Percentiles rank a stretch among this genome's conserved stretches.
Conservation (phyloP, 2,797 vertebrate genomes). For the Falco columbarius region DNA sequence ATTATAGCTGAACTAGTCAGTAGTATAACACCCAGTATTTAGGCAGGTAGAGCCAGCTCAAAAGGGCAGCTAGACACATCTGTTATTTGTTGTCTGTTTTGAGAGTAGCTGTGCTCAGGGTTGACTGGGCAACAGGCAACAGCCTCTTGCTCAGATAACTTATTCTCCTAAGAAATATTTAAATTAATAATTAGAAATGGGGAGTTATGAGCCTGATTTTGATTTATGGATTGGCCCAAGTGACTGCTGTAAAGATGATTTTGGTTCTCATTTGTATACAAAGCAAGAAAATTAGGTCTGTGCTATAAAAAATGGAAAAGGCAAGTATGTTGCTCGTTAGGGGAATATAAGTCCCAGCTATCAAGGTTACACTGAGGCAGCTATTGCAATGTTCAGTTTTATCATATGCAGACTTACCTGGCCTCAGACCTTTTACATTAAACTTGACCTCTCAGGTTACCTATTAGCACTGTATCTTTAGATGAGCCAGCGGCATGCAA, state of each 20-base stretch:
- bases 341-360: not conserved
- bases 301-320: not conserved
- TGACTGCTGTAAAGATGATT: not conserved
- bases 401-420: not conserved
- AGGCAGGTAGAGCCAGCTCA: not conserved
- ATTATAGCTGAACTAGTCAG: not conserved
- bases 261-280: not conserved
- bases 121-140: not conserved
- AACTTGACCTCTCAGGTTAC: not conserved
- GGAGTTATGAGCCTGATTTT: not conserved
- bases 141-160: not conserved
- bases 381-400: not conserved
- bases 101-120: not conserved
- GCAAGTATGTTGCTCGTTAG: not conserved
- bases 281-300: not conserved
- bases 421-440: not conserved
- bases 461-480: fast-evolving
- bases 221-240: not conserved
- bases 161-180: not conserved
- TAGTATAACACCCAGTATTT: not conserved
- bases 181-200: not conserved
- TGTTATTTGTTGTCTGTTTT: not conserved
- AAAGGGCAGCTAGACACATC: not conserved
- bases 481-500: not conserved
- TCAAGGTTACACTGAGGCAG: not conserved